Base-by-base conservation (phyloP, 2,113 vertebrate species). In the Actenoides lindsayi region DNA sequence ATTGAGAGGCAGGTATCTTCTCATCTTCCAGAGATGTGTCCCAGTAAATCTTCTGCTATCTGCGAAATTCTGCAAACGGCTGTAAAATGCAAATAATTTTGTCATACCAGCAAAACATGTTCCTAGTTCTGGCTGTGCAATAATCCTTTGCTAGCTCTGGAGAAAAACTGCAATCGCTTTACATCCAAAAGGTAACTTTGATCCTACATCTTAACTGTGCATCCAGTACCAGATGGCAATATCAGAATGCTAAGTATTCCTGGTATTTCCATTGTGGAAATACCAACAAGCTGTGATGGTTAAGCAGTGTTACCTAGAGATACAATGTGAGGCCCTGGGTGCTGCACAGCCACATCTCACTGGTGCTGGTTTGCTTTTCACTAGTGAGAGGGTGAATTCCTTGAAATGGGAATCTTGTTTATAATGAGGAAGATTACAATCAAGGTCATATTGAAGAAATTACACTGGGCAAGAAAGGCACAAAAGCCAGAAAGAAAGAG, bases 71-170 rank as follows among this genome's bases (percentile, higher is more conserved):
- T 85, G 37, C 78, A 91, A 91, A 54, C 83, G 50, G 37, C 59
- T 84, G 75, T 74, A 80, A 96, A 93, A 87, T 60, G 77, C 67
- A 85, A 83, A 91, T 87, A 65, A 42, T 86, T 89, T n/a, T 17
- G 16, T 69, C 67, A 37, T 89, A 70, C 87, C 87, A 63, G 67
- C 33, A 13, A 78, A 91, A 25, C 0, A 0, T 27, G n/a, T 50
- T 30, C n/a, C 13, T 60, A 25, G 42, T 54, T 73, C 46, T 96
- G 53, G 18, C 64, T 86, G 17, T 35, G 37, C 48, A 69, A 16
- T 82, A 94, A 94, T 92, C 65, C 83, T 79, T 63, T 89, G 30
- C 65, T 75, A 25, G 70, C 37, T 77, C 94, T 94, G 85, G 54
- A 85, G 59, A 86, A 77, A 86, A 53, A 57, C 28, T 83, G 37